phyloP scores from a whole-genome alignment of 2,113 vertebrate species.

The Osmerus mordax region DNA sequence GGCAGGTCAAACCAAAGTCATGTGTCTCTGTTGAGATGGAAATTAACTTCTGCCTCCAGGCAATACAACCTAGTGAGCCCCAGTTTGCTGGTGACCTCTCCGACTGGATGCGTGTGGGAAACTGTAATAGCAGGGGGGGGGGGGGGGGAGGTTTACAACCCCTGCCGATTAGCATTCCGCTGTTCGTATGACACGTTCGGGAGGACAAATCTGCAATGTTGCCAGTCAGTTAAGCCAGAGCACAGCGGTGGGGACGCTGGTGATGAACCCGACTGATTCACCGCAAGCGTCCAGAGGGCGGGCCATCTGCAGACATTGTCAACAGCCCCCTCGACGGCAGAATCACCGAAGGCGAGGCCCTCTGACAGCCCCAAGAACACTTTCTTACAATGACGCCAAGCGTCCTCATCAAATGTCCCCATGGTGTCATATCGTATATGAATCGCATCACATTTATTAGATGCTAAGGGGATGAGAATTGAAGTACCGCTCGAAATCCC shows the following conservation, averaged over 20 bases:
- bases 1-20: slow-evolving; percentile 57
- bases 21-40: slow-evolving; percentile 62
- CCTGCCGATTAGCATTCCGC: slow-evolving; percentile 44
- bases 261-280: slow-evolving; percentile 9
- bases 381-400: not conserved
- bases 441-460: slow-evolving; percentile 14
- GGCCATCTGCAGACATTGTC: slow-evolving; percentile 2
- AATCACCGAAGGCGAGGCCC: not conserved
- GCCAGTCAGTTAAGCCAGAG: slow-evolving; percentile 15
- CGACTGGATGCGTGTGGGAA: slow-evolving; percentile 41
- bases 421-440: slow-evolving; percentile 8
- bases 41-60: slow-evolving; percentile 62
- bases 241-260: not conserved
- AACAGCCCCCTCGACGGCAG: not conserved
- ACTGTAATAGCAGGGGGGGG: slow-evolving; percentile 45
- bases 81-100: slow-evolving; percentile 47
- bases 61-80: slow-evolving; percentile 50
- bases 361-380: not conserved
- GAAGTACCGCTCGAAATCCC: not conserved
- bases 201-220: slow-evolving; percentile 14
- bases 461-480: not conserved
- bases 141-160: slow-evolving; percentile 22
- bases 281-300: not conserved
- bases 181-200: slow-evolving; percentile 38
- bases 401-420: slow-evolving; percentile 17